A percentile compares a stretch with the other conserved stretches of the same genome.
Conservation (phyloP, 2,797 vertebrate genomes). For the Ambastaia sidthimunki region DNA sequence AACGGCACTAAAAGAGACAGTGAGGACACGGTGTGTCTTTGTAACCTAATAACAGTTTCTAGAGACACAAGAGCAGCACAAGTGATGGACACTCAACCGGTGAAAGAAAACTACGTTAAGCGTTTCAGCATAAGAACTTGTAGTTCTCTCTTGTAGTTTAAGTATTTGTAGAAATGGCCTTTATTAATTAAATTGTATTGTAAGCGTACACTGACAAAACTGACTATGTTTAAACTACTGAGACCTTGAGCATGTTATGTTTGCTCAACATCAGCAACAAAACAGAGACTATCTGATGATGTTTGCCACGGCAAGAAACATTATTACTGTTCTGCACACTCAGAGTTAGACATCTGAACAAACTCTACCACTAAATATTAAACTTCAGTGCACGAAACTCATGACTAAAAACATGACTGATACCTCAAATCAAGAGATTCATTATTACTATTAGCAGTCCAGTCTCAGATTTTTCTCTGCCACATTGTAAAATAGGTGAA, state of each 20-base stretch:
- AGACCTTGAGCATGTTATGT: slow-evolving; percentile 34
- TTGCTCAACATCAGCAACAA: neutral
- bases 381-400: neutral
- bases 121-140: neutral
- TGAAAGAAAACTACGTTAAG: neutral
- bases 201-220: neutral
- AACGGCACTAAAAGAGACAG: slow-evolving; percentile 29
- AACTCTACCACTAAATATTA: neutral
- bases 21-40: slow-evolving; percentile 24
- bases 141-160: no score
- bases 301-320: neutral
- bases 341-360: neutral
- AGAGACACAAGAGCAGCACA: slow-evolving; percentile 47
- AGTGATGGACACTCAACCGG: neutral
- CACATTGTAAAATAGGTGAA: no score
- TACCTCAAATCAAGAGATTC: no score
- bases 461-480: no score
- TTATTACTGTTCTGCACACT: neutral
- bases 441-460: no score
- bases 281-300: neutral
- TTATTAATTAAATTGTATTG: neutral
- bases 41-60: slow-evolving; percentile 64
- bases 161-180: neutral
- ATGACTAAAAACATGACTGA: no score
- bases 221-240: slow-evolving; percentile 12